Conservation (phyloP, 1,140 invertebrate genomes). For the Hypothenemus hampei region DNA sequence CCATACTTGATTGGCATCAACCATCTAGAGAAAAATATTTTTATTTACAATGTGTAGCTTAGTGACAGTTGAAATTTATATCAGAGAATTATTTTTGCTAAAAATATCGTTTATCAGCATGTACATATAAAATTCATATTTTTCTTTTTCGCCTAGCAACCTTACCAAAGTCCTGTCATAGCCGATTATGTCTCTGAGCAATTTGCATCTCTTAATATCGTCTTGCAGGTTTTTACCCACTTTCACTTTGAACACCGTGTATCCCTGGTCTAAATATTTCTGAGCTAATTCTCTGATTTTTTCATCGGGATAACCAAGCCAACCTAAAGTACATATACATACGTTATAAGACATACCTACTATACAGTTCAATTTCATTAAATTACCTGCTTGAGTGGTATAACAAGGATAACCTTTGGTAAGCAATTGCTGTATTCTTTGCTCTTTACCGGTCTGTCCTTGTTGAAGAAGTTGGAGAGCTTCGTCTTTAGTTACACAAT, state of each 20-base stretch:
- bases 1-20: slow-evolving; percentile 92
- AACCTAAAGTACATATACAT: slow-evolving; percentile 53
- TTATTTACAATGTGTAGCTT: no score
- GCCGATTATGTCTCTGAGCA: slow-evolving; percentile 75
- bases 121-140: no score
- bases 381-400: slow-evolving; percentile 65
- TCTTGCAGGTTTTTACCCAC: slow-evolving; percentile 78
- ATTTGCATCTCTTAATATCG: slow-evolving; percentile 64
- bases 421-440: slow-evolving; percentile 54
- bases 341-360: no score
- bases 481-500: slow-evolving; percentile 77
- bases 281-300: slow-evolving; percentile 63
- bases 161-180: slow-evolving; percentile 64
- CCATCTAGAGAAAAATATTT: slow-evolving; percentile 56
- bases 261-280: slow-evolving; percentile 69
- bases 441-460: slow-evolving; percentile 52
- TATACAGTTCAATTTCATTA: background rate
- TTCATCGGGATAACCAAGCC: slow-evolving; percentile 73
- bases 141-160: no score
- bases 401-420: slow-evolving; percentile 71
- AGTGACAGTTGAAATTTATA: no score
- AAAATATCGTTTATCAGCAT: no score
- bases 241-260: slow-evolving; percentile 83
- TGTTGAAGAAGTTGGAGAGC: slow-evolving; percentile 68
- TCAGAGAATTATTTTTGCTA: no score